Evolutionary conservation across 2,113 vertebrate genomes (phyloP), one percentile per base, ranked within the genome.

Genomic region (Agapornis roseicollis): DNA sequence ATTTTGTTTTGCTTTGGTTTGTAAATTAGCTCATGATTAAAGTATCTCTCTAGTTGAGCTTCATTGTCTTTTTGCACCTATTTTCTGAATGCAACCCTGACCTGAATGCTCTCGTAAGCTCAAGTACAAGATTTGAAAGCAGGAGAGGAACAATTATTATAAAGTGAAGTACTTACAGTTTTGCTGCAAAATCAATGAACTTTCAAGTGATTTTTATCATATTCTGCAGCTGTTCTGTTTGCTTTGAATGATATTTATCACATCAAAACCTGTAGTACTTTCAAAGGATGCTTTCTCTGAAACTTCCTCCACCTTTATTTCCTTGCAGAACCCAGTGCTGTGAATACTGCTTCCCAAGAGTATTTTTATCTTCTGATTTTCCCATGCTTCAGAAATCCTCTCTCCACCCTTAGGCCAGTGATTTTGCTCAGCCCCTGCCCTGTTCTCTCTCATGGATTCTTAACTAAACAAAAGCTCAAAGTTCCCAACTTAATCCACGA

Each of bases 1-100:
- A 97, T 97, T 98, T 97, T 97, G 97, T 98, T 98, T 98, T 97
- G 97, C 98, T 98, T 98, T 98, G 98, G 97, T 98, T 98, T 98
- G 97, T 98, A 98, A 98, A 98, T 98, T 98, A 98, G 98, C 97
- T 98, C 97, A 98, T 98, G 98, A 98, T 98, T 98, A 98, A 98
- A 98, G 98, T 96, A 95, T 98, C 98, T 98, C 97, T 98, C 96
- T 96, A 98, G 97, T 96, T 94, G 56, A 52, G 91, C 17, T 90
- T 96, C 96, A 98, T 98, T 98, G 98, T 98, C 95, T 98, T 97
- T 96, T 69, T 93, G 72, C 91, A 97, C 92, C 96, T 96, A 85
- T 93, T 96, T 91, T 96, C 95, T 97, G 96, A 98, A 98, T 95
- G 68, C 96, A 80, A 78, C 97, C 97, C 98, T 98, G 98, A 98